Evolutionary conservation across 2,888 invertebrate species (phyloP).

Genomic region (Aporophyla lueneburgensis): DNA sequence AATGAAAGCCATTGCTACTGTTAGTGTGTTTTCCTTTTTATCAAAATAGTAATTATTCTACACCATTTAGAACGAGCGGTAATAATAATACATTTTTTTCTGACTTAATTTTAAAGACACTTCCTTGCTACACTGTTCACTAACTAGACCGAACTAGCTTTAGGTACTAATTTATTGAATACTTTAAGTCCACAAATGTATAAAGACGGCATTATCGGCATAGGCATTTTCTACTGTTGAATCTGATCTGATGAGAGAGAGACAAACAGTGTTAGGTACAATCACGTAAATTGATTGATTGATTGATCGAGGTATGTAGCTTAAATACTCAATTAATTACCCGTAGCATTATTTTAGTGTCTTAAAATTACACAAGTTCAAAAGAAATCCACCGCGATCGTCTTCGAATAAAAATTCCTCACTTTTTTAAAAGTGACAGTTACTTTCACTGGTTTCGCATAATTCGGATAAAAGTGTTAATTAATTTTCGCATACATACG

Average conservation of each 20-base stretch:
- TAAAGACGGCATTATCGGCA: neutral
- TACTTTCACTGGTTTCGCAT: slow-evolving; percentile 58
- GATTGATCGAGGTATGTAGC: neutral
- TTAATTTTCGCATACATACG: slow-evolving; percentile 24
- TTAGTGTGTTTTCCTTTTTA: too few species aligned
- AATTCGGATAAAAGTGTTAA: slow-evolving; percentile 42
- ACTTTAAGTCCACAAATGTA: neutral
- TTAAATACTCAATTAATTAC: slow-evolving; percentile 12
- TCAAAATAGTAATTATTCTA: too few species aligned
- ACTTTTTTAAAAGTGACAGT: slow-evolving; percentile 45
- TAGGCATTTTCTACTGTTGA: neutral
- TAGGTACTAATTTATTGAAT: neutral
- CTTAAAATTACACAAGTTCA: slow-evolving; percentile 13
- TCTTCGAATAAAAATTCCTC: slow-evolving; percentile 25
- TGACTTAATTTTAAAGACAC: neutral
- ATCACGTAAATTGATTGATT: neutral
- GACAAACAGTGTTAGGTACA: neutral
- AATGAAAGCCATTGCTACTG: too few species aligned
- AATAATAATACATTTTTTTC: neutral
- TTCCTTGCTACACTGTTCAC: neutral
- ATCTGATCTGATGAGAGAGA: too few species aligned
- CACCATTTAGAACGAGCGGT: too few species aligned
- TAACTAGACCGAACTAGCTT: neutral
- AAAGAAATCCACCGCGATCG: neutral
- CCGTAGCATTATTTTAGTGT: slow-evolving; percentile 3